Conservation (phyloP, 2,113 vertebrate genomes). For the Porphyrio hochstetteri region DNA sequence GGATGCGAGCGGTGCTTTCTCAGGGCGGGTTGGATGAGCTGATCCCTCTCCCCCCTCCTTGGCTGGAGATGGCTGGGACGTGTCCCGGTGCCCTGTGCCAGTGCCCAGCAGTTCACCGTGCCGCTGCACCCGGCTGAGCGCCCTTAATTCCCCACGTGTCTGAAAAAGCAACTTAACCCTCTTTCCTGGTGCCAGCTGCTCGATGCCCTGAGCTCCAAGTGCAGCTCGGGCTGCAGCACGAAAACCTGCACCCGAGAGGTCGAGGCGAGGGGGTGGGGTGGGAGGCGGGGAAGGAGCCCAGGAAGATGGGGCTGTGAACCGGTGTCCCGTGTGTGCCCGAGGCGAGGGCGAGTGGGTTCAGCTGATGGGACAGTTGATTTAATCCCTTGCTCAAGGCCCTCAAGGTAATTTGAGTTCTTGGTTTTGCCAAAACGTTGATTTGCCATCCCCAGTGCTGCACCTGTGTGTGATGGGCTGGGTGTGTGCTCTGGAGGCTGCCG, state of each 20-base stretch:
- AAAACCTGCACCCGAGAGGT: not conserved
- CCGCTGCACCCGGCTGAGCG: rapidly evolving
- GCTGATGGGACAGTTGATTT: rapidly evolving
- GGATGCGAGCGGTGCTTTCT: rapidly evolving
- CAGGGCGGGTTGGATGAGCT: not conserved
- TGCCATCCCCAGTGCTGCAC: rapidly evolving
- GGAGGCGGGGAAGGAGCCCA: rapidly evolving
- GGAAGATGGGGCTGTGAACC: rapidly evolving
- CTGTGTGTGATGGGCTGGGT: not conserved
- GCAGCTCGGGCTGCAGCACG: not conserved
- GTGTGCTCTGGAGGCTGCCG: not conserved
- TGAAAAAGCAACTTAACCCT: not conserved
- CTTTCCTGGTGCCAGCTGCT: not conserved
- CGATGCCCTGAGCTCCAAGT: not conserved
- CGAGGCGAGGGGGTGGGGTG: not conserved
- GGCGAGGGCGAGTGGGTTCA: not conserved
- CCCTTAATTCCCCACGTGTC: not conserved
- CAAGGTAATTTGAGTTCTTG: rapidly evolving
- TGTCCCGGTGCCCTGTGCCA: not conserved
- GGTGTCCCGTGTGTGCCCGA: rapidly evolving
- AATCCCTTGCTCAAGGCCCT: not conserved
- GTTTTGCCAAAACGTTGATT: not conserved
- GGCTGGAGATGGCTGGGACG: not conserved
- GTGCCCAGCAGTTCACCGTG: not conserved
- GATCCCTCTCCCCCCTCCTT: not conserved